These are phyloP conservation scores for Himantopus leucocephalus DNA, from an alignment of 2,113 vertebrate species.

Conservation along the genomic window DNA sequence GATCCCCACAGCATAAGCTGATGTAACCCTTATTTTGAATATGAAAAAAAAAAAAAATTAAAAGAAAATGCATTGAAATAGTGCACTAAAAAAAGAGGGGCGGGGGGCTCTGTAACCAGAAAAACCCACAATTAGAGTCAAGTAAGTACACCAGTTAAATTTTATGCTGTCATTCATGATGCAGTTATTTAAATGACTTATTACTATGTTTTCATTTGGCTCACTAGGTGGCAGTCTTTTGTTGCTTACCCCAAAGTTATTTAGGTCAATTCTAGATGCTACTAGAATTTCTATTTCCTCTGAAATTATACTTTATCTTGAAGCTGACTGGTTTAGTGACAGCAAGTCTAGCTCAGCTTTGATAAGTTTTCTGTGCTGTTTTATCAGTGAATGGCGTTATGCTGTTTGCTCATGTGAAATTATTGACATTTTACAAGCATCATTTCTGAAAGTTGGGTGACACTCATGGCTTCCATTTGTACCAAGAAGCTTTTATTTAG, in stretches of 20 bases:
- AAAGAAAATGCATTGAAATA: not conserved
- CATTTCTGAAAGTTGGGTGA: not conserved
- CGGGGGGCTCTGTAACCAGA: not conserved
- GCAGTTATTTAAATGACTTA: not conserved
- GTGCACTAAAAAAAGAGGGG: not conserved
- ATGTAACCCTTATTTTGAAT: not conserved
- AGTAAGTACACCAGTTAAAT: not conserved
- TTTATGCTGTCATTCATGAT: not conserved
- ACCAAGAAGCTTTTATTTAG: not conserved
- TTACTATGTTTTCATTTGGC: not conserved
- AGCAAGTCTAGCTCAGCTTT: not conserved
- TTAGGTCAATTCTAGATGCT: not conserved
- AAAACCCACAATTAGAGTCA: not conserved
- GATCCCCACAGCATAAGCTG: not conserved
- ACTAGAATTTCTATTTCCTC: not conserved
- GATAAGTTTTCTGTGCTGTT: not conserved
- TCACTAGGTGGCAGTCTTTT: constrained; percentile 19
- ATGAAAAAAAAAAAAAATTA: not conserved
- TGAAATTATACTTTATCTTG: not conserved
- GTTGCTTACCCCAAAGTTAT: not conserved
- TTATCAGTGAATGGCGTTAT: not conserved
- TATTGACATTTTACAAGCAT: not conserved
- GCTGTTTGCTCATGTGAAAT: not conserved
- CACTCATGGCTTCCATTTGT: not conserved
- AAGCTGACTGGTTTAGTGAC: not conserved